These are phyloP conservation scores for Sebastolobus altivelis DNA, from an alignment of 2,797 vertebrate species.

Conservation along the genomic window DNA sequence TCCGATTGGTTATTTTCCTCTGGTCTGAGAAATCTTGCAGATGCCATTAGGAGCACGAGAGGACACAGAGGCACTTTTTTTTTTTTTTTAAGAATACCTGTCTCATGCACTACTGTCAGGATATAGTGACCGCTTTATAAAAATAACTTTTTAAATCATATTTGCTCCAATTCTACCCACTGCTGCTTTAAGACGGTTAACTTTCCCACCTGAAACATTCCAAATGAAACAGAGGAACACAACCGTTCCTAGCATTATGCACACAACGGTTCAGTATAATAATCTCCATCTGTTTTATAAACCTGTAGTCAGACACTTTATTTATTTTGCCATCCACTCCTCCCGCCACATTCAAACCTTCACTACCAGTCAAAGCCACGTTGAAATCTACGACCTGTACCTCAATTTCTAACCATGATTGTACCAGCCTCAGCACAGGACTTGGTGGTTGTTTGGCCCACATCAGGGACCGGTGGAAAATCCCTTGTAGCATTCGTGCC, in stretches of 20 bases:
- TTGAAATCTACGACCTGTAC: neutral
- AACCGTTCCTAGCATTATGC: neutral
- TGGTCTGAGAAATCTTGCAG: no score
- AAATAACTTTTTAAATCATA: no score
- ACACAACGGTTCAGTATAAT: neutral
- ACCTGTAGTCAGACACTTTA: constrained; percentile 9
- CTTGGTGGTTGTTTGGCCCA: neutral
- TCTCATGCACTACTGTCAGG: no score
- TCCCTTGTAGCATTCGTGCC: constrained; percentile 21
- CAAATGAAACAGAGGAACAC: neutral
- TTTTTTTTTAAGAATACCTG: no score
- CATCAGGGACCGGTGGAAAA: constrained; percentile 25
- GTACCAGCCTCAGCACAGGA: neutral
- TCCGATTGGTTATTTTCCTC: no score
- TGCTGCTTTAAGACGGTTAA: no score
- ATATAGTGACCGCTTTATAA: no score
- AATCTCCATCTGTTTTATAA: constrained; percentile 12
- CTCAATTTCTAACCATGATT: neutral
- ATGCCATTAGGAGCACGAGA: no score
- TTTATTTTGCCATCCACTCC: constrained; percentile 34
- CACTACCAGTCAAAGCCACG: neutral
- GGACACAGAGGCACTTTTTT: no score
- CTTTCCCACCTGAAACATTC: neutral
- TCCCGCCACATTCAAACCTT: constrained; percentile 34
- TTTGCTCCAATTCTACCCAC: no score